Conservation (phyloP, 2,888 invertebrate species). For the Abscondita cerata region DNA sequence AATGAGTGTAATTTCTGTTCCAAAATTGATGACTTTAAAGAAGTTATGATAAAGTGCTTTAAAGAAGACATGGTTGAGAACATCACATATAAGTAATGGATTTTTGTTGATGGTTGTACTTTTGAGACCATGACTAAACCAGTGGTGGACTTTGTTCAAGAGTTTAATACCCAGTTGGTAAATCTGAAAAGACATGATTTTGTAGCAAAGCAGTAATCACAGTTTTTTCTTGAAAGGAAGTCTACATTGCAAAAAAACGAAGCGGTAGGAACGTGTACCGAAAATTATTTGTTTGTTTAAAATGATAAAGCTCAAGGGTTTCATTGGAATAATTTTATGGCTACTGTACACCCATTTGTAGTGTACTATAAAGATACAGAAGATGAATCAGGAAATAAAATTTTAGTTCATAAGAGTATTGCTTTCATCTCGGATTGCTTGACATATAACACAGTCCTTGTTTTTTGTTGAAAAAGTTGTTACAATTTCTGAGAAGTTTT, state of each 20-base stretch:
- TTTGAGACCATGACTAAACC: neutral
- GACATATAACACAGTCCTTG: no score
- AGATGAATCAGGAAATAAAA: constrained; percentile 6
- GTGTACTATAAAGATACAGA: constrained; percentile 32
- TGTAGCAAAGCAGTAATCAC: neutral
- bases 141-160: neutral
- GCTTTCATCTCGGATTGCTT: no score
- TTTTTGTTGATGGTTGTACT: neutral
- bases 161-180: neutral
- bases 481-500: no score
- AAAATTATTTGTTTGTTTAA: constrained; percentile 41
- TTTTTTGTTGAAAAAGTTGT: no score
- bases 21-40: neutral
- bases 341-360: constrained; percentile 36
- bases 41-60: neutral
- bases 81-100: neutral
- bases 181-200: neutral
- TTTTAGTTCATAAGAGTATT: no score
- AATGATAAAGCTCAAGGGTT: constrained; percentile 35
- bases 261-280: constrained; percentile 34
- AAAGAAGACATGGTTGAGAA: neutral
- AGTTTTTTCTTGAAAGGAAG: neutral
- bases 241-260: neutral
- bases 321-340: constrained; percentile 39
- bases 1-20: neutral